These are phyloP conservation scores for Spongilla lacustris DNA, from an alignment of 37 sponge, comb jelly and placozoan genomes.

Conservation along the genomic window DNA sequence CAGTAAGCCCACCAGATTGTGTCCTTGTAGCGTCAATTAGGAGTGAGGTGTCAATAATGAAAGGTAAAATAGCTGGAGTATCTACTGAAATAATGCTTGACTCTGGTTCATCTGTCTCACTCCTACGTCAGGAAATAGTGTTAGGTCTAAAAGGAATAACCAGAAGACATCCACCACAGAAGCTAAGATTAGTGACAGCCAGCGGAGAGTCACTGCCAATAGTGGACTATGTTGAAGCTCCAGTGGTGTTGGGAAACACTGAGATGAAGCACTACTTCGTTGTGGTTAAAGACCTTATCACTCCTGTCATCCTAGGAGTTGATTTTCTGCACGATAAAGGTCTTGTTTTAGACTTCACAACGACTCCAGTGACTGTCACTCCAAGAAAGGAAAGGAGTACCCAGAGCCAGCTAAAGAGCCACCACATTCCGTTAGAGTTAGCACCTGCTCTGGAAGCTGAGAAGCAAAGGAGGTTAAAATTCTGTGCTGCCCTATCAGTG, in stretches of 20 bases:
- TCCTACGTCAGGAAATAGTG: conserved; percentile 14
- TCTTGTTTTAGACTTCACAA: background rate
- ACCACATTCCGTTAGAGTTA: too few species aligned
- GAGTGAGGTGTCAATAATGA: background rate
- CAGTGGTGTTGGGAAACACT: conserved; percentile 31
- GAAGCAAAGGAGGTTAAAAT: conserved; percentile 23
- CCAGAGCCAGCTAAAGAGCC: too few species aligned
- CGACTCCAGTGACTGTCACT: background rate
- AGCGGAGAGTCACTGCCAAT: conserved; percentile 45
- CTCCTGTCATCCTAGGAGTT: conserved; percentile 60
- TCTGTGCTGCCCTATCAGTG: conserved; percentile 37
- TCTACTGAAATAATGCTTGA: conserved; percentile 58
- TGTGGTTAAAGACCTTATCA: conserved; percentile 53
- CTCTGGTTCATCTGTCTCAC: conserved; percentile 50
- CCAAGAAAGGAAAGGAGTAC: conserved; percentile 7
- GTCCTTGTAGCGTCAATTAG: conserved; percentile 12
- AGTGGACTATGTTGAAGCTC: conserved; percentile 23
- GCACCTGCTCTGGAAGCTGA: conserved; percentile 7
- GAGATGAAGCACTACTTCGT: conserved; percentile 41
- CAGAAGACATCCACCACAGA: background rate
- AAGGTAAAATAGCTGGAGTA: conserved; percentile 6
- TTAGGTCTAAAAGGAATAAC: background rate
- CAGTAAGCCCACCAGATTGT: conserved; percentile 14
- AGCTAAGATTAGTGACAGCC: conserved; percentile 48
- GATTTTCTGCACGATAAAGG: conserved; percentile 51